Percentiles rank a stretch among this genome's conserved stretches.
Evolutionary conservation across 2,797 vertebrate species (phyloP).

Genomic region (Sebastes hopkinsi): DNA sequence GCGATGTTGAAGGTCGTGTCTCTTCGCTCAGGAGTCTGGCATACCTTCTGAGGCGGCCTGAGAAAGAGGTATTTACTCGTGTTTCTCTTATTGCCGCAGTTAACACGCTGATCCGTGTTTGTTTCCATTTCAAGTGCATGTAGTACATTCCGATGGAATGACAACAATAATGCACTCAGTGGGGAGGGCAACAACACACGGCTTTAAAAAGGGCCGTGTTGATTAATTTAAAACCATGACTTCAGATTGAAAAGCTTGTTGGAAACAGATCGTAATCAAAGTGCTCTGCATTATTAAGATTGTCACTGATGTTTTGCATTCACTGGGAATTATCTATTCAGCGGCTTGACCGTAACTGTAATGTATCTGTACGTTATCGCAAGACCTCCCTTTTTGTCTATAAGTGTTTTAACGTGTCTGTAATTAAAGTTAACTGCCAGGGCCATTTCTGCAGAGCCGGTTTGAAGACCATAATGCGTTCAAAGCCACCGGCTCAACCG

Average conservation of each 20-base stretch:
- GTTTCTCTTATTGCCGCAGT: slow-evolving; percentile 51
- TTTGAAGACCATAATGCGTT: slow-evolving; percentile 68
- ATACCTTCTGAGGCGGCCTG: slow-evolving; percentile 38
- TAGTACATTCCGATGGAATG: slow-evolving; percentile 36
- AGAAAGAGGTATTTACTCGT: slow-evolving; percentile 56
- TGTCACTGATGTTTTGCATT: slow-evolving; percentile 41
- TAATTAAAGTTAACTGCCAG: slow-evolving; percentile 76
- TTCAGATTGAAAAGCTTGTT: neutral
- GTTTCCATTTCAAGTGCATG: slow-evolving; percentile 52
- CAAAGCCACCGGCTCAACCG: slow-evolving; percentile 70
- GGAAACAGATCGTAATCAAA: slow-evolving; percentile 14
- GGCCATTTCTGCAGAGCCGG: slow-evolving; percentile 60
- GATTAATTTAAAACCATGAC: slow-evolving; percentile 9
- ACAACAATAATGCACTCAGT: slow-evolving; percentile 17
- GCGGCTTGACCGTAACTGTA: slow-evolving; percentile 41
- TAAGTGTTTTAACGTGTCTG: slow-evolving; percentile 76
- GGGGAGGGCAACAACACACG: slow-evolving; percentile 2
- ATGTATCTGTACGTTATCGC: slow-evolving; percentile 57
- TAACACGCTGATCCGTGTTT: slow-evolving; percentile 44
- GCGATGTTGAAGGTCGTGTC: slow-evolving; percentile 37
- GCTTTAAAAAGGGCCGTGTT: slow-evolving; percentile 6
- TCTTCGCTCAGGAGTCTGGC: slow-evolving; percentile 45
- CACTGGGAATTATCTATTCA: slow-evolving; percentile 23
- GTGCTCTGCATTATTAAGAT: neutral
- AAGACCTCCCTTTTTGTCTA: slow-evolving; percentile 59